A percentile compares a stretch with the other conserved stretches of the same genome.
These are phyloP conservation scores for Pristionchus exspectatus DNA, from an alignment of 2,888 invertebrate genomes.

Conservation along the genomic window DNA sequence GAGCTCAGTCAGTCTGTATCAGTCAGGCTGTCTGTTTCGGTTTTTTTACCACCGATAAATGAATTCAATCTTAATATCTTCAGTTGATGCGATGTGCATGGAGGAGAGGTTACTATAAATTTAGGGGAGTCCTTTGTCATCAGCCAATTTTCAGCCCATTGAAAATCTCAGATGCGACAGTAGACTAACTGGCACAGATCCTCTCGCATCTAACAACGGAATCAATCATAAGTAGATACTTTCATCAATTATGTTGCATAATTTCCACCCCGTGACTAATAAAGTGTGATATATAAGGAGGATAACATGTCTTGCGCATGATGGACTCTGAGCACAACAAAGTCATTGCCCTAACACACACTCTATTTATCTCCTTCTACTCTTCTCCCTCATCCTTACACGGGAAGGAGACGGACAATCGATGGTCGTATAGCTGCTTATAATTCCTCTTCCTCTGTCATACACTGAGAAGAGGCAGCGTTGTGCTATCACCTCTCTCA, in stretches of 20 bases:
- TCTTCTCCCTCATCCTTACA: background rate
- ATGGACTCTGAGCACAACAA: constrained; percentile 2
- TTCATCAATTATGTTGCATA: background rate
- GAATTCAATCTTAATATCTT: background rate
- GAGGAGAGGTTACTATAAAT: background rate
- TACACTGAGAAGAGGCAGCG: background rate
- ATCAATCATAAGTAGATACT: background rate
- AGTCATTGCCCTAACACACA: background rate
- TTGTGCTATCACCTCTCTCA: background rate
- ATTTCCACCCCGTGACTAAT: background rate
- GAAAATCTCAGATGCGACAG: too few species aligned
- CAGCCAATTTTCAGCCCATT: too few species aligned
- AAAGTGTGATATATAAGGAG: background rate
- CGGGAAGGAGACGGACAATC: background rate
- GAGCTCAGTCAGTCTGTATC: background rate
- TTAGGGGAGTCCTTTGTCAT: too few species aligned
- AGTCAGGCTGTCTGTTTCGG: background rate
- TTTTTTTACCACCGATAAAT: background rate
- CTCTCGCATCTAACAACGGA: too few species aligned
- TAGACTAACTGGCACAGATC: too few species aligned
- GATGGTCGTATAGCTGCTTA: background rate
- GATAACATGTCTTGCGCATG: background rate
- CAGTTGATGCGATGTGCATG: background rate
- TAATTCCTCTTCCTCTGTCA: background rate
- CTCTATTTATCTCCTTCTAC: background rate